Evolutionary conservation across 1,140 invertebrate species (phyloP).

Genomic region (Zaprionus ornatus): DNA sequence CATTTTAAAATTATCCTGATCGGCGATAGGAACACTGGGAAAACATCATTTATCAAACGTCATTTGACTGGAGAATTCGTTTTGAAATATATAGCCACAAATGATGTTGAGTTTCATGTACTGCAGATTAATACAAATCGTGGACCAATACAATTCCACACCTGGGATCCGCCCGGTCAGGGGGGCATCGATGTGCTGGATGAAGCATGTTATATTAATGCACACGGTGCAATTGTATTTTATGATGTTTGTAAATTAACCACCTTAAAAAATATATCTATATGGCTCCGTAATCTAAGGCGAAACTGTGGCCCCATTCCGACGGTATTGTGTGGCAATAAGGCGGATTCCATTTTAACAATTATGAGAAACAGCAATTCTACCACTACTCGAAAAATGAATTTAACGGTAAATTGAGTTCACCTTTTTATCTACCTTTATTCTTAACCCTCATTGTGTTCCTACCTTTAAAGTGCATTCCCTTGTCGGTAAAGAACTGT

Average conservation of each 20-base stretch:
- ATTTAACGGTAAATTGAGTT: slow-evolving; percentile 88
- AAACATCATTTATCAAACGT: slow-evolving; percentile 99
- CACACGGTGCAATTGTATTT: slow-evolving; percentile 99
- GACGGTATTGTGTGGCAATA: slow-evolving; percentile 97
- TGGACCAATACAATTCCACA: slow-evolving; percentile 97
- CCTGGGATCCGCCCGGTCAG: slow-evolving; percentile 98
- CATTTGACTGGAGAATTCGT: slow-evolving; percentile 99
- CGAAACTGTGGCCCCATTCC: slow-evolving; percentile 99
- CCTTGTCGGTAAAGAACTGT: slow-evolving; percentile 99
- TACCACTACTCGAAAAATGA: slow-evolving; percentile 99
- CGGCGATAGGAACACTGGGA: slow-evolving; percentile 98
- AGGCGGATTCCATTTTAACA: slow-evolving; percentile 99
- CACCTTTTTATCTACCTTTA: slow-evolving; percentile 73
- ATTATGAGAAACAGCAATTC: slow-evolving; percentile 96
- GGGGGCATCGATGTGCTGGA: slow-evolving; percentile 98
- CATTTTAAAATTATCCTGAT: slow-evolving; percentile 98
- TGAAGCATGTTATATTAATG: slow-evolving; percentile 99
- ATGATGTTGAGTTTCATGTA: slow-evolving; percentile 98
- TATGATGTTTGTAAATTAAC: slow-evolving; percentile 99
- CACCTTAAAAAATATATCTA: slow-evolving; percentile 99
- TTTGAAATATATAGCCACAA: slow-evolving; percentile 98
- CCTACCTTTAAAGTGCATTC: slow-evolving; percentile 92
- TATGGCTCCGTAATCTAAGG: slow-evolving; percentile 98
- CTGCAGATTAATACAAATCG: slow-evolving; percentile 97
- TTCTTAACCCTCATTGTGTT: not conserved